These are phyloP conservation scores for Drosophila ohnishii DNA, from an alignment of 1,140 invertebrate genomes.

Conservation along the genomic window DNA sequence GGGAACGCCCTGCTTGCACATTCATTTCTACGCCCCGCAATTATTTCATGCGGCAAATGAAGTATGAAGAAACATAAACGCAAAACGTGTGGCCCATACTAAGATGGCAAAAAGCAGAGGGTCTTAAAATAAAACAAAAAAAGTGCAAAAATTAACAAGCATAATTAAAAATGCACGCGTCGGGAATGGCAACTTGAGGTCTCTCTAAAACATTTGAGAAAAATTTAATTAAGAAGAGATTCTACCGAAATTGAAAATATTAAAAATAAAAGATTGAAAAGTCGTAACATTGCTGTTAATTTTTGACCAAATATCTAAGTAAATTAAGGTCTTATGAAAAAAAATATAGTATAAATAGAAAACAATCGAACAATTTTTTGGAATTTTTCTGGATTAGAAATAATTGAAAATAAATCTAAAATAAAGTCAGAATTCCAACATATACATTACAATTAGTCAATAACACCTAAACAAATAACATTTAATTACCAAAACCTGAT, in stretches of 20 bases:
- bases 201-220: neutral
- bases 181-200: conserved; percentile 10
- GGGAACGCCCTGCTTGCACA: conserved; percentile 42
- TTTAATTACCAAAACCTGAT: neutral
- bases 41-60: conserved; percentile 71
- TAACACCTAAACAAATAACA: neutral
- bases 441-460: neutral
- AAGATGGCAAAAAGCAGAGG: conserved; percentile 27
- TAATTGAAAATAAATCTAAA: neutral
- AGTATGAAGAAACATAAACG: conserved; percentile 71
- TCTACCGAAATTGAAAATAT: conserved; percentile 6
- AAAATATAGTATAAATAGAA: neutral
- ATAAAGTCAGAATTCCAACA: neutral
- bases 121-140: conserved; percentile 19
- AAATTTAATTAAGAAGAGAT: neutral
- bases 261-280: neutral
- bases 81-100: conserved; percentile 76
- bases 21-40: conserved; percentile 71
- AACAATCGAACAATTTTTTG: neutral
- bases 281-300: neutral
- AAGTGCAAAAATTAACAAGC: conserved; percentile 30
- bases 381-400: neutral
- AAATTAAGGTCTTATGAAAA: no score
- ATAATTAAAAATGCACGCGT: conserved; percentile 65
- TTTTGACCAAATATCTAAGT: no score